Base-by-base conservation (phyloP, 2,888 invertebrate genomes). In the Conus canariensis region DNA sequence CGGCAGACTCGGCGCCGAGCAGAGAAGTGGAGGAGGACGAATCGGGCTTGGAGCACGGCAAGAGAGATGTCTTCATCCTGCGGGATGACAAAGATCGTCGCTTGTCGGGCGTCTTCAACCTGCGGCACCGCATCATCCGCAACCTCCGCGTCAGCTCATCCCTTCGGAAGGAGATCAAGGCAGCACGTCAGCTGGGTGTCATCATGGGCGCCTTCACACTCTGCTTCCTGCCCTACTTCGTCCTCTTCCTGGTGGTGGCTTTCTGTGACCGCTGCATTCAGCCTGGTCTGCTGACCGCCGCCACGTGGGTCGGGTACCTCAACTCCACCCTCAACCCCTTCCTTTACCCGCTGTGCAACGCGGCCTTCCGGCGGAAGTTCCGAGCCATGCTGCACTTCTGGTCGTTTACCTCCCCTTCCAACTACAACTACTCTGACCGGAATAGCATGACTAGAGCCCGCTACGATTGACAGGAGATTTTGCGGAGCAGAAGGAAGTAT, bases 171-270 rank as follows among this genome's bases (percentile, higher is more conserved):
- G 96, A 96, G 90, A 96, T 96, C 85, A 97, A 97, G 93, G 97
- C 97, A 7, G 97, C 97, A 6, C 96, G 97, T 80, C 97, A 97
- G 91, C 95, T 97, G 10, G 97, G 97, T 0, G 97, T 97, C n/a
- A 97, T 97, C 90, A 97, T 97, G 94, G 97, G 97, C 56, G 97
- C 97, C 8, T 97, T 97, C 93, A 96, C 97, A 3, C 94, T 97
- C 89, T 97, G 97, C 93, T 97, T 97, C 96, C 95, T 97, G 59
- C 97, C 97, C n/a, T 97, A 97, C 94, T 97, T 97, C 94, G 96
- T 97, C 74, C 95, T 97, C 10, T 97, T 97, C 94, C 96, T 97
- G 89, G 97, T 97, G 56, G 97, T 97, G 92, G 96, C 97, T 83
- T 97, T 96, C 91, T 97, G 97, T 93, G 95, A 96, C 85, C 95